Conservation (phyloP, 2,888 invertebrate genomes). For the Orthosia gothica region DNA sequence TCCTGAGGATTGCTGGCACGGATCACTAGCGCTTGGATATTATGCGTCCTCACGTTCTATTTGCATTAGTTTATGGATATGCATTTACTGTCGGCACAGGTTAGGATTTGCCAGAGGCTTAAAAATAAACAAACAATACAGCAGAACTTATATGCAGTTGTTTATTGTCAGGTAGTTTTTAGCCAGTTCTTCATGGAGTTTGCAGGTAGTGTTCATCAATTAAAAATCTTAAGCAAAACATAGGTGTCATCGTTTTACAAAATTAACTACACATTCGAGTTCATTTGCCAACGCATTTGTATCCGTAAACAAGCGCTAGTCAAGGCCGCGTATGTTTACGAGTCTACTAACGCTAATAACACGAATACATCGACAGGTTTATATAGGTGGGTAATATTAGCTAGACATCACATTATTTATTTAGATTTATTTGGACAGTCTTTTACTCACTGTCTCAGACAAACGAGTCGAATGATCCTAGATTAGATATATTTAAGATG, state of each 20-base stretch:
- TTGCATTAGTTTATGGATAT: constrained; percentile 80
- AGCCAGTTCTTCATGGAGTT: constrained; percentile 15
- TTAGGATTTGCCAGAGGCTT: constrained; percentile 53
- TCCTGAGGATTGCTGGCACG: constrained; percentile 80
- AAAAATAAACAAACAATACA: constrained; percentile 55
- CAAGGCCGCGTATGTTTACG: constrained; percentile 87
- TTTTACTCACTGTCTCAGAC: constrained; percentile 19
- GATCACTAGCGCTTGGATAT: constrained; percentile 79
- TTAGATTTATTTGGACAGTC: constrained; percentile 27
- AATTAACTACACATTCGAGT: constrained; percentile 74
- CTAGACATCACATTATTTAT: constrained; percentile 39
- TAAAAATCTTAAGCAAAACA: constrained; percentile 53
- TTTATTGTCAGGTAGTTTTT: constrained; percentile 31
- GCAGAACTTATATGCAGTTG: constrained; percentile 18
- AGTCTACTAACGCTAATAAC: constrained; percentile 73
- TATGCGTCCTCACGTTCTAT: constrained; percentile 88
- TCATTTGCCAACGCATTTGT: constrained; percentile 82
- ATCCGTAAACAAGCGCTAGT: constrained; percentile 85
- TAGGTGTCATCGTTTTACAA: constrained; percentile 69
- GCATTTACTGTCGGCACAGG: constrained; percentile 65
- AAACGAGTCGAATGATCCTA: constrained; percentile 14
- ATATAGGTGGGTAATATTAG: constrained; percentile 65
- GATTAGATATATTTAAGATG: constrained; percentile 1
- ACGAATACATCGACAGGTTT: constrained; percentile 67
- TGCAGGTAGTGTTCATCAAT: constrained; percentile 35